Evolutionary conservation across 2,113 vertebrate species (phyloP).

Genomic region (Triplophysa dalaica): DNA sequence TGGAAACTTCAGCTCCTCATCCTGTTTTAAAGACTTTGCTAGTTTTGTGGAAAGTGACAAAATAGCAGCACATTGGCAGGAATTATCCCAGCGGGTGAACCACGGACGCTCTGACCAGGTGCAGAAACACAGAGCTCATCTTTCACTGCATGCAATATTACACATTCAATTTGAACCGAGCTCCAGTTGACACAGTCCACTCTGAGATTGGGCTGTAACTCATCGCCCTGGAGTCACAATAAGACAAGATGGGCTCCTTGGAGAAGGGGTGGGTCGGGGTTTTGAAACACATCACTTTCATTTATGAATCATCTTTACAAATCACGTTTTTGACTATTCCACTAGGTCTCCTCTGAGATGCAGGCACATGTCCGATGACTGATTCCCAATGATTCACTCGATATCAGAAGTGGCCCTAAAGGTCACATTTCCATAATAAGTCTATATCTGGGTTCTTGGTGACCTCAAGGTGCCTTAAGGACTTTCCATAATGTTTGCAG

Average conservation of each 20-base stretch:
- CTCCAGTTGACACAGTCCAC: slow-evolving; percentile 31
- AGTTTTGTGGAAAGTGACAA: no score
- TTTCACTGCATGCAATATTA: slow-evolving; percentile 39
- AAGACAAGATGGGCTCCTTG: not conserved
- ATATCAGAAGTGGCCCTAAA: not conserved
- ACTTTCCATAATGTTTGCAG: not conserved
- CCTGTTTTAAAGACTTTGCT: no score
- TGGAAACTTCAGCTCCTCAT: no score
- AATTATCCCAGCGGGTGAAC: not conserved
- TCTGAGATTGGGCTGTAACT: slow-evolving; percentile 22
- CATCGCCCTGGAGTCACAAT: not conserved
- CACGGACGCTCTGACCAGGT: slow-evolving; percentile 21
- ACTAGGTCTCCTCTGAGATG: not conserved
- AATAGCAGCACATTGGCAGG: not conserved
- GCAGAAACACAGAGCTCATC: slow-evolving; percentile 33
- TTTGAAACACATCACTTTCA: not conserved
- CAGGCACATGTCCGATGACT: not conserved
- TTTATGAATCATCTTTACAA: slow-evolving; percentile 22
- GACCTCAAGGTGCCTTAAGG: not conserved
- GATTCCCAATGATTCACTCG: not conserved
- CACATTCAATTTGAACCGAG: slow-evolving; percentile 34
- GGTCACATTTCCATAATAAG: not conserved
- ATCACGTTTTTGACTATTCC: not conserved
- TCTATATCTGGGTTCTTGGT: not conserved
- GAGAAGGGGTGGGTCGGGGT: not conserved